These are phyloP conservation scores for Folsomia candida DNA, from an alignment of 2,888 invertebrate genomes.

Conservation along the genomic window DNA sequence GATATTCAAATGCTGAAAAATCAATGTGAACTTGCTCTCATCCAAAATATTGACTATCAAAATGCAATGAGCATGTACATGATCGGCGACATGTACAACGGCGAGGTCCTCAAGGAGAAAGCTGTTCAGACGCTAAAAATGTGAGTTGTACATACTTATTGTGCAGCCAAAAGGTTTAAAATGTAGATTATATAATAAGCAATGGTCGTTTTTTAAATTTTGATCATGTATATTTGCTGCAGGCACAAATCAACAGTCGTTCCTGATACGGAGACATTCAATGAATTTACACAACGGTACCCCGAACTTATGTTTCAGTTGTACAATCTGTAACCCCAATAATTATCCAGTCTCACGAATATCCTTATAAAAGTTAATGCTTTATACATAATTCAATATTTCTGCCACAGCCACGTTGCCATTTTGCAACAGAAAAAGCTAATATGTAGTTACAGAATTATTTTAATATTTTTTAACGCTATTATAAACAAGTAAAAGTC, in stretches of 20 bases:
- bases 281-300: slow-evolving; percentile 27
- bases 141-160: slow-evolving; percentile 33
- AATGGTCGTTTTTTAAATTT: too few relatives aligned
- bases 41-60: slow-evolving; percentile 16
- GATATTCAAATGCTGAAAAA: slow-evolving; percentile 28
- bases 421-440: too few relatives aligned
- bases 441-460: too few relatives aligned
- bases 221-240: too few relatives aligned
- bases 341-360: too few relatives aligned
- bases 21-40: slow-evolving; percentile 31
- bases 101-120: slow-evolving; percentile 27
- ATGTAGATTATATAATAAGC: too few relatives aligned
- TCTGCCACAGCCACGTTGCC: too few relatives aligned
- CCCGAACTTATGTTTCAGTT: slow-evolving; percentile 25
- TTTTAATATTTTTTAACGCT: too few relatives aligned
- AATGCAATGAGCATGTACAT: slow-evolving; percentile 40
- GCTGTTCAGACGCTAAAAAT: slow-evolving; percentile 29
- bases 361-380: too few relatives aligned
- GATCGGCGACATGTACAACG: slow-evolving; percentile 29
- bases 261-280: slow-evolving; percentile 29
- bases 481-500: too few relatives aligned
- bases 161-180: too few relatives aligned
- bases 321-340: slow-evolving; percentile 6
- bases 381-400: too few relatives aligned
- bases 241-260: slow-evolving; percentile 30